phyloP scores from a whole-genome alignment of 1,140 invertebrate species.

The Drosophila lacertosa region DNA sequence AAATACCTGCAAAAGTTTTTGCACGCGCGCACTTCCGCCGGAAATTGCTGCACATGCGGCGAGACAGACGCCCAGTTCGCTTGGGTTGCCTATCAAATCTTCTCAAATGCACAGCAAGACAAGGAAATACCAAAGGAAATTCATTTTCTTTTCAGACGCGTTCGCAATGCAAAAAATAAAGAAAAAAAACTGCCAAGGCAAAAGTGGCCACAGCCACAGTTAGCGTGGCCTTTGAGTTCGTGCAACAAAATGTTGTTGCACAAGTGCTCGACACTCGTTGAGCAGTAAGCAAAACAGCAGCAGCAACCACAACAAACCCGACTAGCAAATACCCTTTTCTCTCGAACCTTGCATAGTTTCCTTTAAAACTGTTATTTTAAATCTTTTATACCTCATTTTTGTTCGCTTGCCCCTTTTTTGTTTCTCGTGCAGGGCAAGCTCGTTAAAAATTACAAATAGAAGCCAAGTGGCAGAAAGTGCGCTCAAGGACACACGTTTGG shows the following conservation, averaged over 20 bases:
- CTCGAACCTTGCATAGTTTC: too few relatives aligned
- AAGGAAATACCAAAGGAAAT: conserved; percentile 72
- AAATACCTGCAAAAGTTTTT: conserved; percentile 77
- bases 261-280: conserved; percentile 68
- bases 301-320: conserved; percentile 18
- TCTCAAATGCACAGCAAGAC: conserved; percentile 61
- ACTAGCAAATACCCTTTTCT: background rate
- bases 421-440: conserved; percentile 42
- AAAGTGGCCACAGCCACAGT: conserved; percentile 39
- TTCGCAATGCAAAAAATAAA: conserved; percentile 18
- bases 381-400: too few relatives aligned
- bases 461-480: conserved; percentile 80
- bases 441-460: conserved; percentile 83
- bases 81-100: conserved; percentile 43
- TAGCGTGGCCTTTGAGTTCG: conserved; percentile 49
- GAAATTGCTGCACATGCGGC: conserved; percentile 60
- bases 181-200: conserved; percentile 12
- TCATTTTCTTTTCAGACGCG: conserved; percentile 66
- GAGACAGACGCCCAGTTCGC: too few relatives aligned
- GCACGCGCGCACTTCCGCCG: conserved; percentile 76
- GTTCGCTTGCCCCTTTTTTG: too few relatives aligned
- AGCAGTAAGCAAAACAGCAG: conserved; percentile 64
- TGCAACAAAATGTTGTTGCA: conserved; percentile 73
- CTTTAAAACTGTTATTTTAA: too few relatives aligned
- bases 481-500: conserved; percentile 77